Evolutionary conservation across 2,113 vertebrate species (phyloP).

Genomic region (Columba janthina): DNA sequence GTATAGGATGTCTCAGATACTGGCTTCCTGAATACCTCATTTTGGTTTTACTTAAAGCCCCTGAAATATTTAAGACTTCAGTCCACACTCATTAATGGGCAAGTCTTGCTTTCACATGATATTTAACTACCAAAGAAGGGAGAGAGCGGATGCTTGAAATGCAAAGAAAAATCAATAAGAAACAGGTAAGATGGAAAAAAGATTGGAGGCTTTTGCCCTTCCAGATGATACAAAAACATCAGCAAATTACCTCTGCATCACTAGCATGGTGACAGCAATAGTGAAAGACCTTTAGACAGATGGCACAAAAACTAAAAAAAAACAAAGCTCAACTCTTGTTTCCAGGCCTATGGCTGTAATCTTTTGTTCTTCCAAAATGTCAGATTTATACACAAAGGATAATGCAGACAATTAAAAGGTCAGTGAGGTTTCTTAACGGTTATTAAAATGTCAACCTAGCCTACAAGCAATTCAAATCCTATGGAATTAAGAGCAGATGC

Average conservation of each 20-base stretch:
- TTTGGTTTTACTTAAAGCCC: not conserved
- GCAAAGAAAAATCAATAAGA: not conserved
- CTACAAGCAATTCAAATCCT: conserved; percentile 3
- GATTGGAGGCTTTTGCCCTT: not conserved
- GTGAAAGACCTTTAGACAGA: conserved; percentile 9
- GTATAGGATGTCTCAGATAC: not conserved
- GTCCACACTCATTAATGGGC: not conserved
- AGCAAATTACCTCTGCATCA: not conserved
- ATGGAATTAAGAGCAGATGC: not conserved
- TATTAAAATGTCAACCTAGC: conserved; percentile 46
- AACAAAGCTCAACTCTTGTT: not conserved
- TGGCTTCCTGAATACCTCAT: not conserved
- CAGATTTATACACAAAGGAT: conserved; percentile 14
- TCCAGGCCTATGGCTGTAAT: not conserved
- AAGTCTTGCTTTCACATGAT: not conserved
- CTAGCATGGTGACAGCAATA: not conserved
- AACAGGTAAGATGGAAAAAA: not conserved
- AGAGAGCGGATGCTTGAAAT: not conserved
- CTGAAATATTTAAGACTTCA: not conserved
- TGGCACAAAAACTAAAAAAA: not conserved
- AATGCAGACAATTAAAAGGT: conserved; percentile 35
- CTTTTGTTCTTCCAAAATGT: conserved; percentile 37
- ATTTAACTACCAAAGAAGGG: not conserved
- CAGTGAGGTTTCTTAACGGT: conserved; percentile 7
- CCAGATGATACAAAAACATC: not conserved